phyloP scores from a whole-genome alignment of 1,140 invertebrate species.

The Theocolax elegans region DNA sequence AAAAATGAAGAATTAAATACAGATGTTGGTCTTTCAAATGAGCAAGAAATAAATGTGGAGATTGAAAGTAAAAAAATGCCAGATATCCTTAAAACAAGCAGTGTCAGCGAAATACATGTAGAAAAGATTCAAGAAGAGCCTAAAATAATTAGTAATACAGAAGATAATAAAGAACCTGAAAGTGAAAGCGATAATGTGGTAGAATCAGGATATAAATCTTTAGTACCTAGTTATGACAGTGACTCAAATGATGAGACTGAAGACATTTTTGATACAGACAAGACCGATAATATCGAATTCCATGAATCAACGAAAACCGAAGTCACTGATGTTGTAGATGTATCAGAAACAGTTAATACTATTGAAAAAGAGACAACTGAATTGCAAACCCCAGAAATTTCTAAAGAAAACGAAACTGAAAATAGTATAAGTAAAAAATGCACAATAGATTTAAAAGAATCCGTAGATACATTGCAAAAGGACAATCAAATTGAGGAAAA shows the following conservation, averaged over 20 bases:
- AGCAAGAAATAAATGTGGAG: neutral
- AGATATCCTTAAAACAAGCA: neutral
- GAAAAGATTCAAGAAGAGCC: slow-evolving; percentile 4
- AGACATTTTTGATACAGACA: slow-evolving; percentile 20
- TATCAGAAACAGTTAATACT: too few species aligned
- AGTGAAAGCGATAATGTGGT: slow-evolving; percentile 17
- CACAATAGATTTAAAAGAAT: neutral
- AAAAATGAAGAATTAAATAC: too few species aligned
- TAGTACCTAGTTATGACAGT: slow-evolving; percentile 58
- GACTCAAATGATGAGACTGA: slow-evolving; percentile 20
- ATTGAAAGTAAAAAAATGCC: neutral
- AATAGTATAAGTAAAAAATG: too few species aligned
- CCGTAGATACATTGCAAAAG: neutral
- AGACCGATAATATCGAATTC: neutral
- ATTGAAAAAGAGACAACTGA: too few species aligned
- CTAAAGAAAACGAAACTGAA: too few species aligned
- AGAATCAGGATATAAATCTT: slow-evolving; percentile 42
- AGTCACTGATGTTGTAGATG: neutral
- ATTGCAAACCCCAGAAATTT: too few species aligned
- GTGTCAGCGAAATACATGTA: neutral
- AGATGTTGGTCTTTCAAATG: too few species aligned
- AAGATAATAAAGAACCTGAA: slow-evolving; percentile 13
- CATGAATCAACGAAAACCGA: neutral
- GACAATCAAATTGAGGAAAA: neutral
- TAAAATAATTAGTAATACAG: neutral